Evolutionary conservation across 2,113 vertebrate species (phyloP).

Genomic region (human (Homo sapiens)): GRCh38 chr7:50101001-50101500

Average conservation of each 20-base stretch:
- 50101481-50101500: background rate
- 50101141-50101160: background rate
- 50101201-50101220: background rate
- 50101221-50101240: background rate
- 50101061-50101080: background rate
- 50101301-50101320: background rate
- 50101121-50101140: background rate
- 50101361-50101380: background rate
- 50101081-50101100: background rate
- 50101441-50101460: background rate
- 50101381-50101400: background rate
- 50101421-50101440: background rate
- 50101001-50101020: background rate
- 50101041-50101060: background rate
- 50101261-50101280: background rate
- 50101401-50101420: background rate
- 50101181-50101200: background rate
- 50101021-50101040: background rate
- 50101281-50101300: background rate
- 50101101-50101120: background rate
- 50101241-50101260: background rate
- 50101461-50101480: background rate
- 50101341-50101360: too few species aligned
- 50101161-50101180: background rate
- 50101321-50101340: background rate